These are phyloP conservation scores for Gymnogyps californianus DNA, from an alignment of 2,113 vertebrate genomes.

Conservation along the genomic window DNA sequence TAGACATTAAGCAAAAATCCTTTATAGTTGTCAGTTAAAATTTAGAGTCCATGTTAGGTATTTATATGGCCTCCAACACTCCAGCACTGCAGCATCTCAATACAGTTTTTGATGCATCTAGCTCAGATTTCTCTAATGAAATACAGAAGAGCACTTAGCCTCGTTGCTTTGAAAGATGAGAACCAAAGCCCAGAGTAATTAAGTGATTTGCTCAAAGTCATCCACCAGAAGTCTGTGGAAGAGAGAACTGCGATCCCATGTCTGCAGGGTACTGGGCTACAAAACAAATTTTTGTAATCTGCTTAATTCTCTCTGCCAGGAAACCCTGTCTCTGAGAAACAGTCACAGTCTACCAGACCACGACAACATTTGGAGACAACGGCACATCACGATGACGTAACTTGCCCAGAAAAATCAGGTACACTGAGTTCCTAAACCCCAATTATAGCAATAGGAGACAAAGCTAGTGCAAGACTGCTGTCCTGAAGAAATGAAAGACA, in stretches of 20 bases:
- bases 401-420: background rate
- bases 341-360: background rate
- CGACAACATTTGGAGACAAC: rapidly evolving
- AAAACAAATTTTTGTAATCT: background rate
- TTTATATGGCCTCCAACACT: background rate
- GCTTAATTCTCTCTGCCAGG: background rate
- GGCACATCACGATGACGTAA: background rate
- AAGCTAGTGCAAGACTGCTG: background rate
- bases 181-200: background rate
- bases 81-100: background rate
- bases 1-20: background rate
- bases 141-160: background rate
- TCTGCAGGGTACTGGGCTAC: background rate
- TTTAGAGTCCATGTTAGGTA: background rate
- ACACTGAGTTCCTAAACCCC: background rate
- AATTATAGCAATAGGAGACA: background rate
- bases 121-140: background rate
- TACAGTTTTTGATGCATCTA: background rate
- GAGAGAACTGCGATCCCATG: background rate
- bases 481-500: background rate
- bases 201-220: background rate
- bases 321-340: background rate
- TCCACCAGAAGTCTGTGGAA: background rate
- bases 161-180: background rate
- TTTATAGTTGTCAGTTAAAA: background rate